Evolutionary conservation across 2,797 vertebrate species (phyloP).

Genomic region (Enteromius thamalakanensis): DNA sequence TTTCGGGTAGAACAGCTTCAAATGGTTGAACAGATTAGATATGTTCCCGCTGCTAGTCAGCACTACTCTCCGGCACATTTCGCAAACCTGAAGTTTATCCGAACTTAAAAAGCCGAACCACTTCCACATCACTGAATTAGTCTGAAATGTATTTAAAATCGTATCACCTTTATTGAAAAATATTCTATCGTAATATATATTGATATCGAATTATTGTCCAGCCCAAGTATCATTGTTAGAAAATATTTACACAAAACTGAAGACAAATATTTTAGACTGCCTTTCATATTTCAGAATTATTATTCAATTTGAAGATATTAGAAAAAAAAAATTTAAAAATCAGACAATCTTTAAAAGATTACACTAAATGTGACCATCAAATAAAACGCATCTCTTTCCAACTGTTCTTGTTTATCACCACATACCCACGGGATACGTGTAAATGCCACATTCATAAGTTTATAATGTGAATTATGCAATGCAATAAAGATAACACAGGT

Average conservation of each 20-base stretch:
- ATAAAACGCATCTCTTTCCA: background rate
- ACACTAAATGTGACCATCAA: background rate
- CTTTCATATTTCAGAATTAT: too few relatives aligned
- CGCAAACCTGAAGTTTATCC: background rate
- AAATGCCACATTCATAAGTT: background rate
- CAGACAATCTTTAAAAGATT: background rate
- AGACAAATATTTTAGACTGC: too few relatives aligned
- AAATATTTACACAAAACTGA: too few relatives aligned
- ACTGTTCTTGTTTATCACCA: background rate
- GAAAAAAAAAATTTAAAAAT: background rate
- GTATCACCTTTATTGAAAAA: too few relatives aligned
- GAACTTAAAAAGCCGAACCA: background rate
- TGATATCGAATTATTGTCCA: too few relatives aligned
- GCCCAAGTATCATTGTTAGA: too few relatives aligned
- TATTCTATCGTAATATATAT: too few relatives aligned
- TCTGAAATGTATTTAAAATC: background rate
- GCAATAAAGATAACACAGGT: background rate
- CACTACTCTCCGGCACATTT: background rate
- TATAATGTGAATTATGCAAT: background rate
- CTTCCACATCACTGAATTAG: slow-evolving; percentile 15
- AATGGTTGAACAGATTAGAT: too few relatives aligned
- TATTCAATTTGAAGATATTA: background rate
- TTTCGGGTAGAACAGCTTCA: too few relatives aligned
- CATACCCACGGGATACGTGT: background rate
- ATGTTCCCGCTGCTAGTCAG: background rate